A percentile compares a stretch with the other conserved stretches of the same genome.
phyloP scores from a whole-genome alignment of 2,113 vertebrate species.

The Chiloscyllium plagiosum region DNA sequence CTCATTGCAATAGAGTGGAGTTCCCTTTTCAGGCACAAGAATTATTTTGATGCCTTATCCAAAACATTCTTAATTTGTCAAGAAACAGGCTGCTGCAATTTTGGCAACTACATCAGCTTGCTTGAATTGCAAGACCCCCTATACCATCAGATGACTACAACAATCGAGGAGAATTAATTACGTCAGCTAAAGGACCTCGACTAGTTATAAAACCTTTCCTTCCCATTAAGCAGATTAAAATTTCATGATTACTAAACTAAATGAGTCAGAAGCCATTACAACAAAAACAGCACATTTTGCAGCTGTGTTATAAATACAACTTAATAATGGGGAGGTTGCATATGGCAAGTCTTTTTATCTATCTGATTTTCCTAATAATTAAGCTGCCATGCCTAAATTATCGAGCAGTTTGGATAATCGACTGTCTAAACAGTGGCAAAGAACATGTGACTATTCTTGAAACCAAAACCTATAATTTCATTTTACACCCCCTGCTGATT shows the following conservation, averaged over 20 bases:
- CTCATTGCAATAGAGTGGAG: background rate
- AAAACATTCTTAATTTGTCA: background rate
- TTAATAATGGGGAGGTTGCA: constrained; percentile 35
- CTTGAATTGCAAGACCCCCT: background rate
- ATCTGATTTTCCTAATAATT: constrained; percentile 38
- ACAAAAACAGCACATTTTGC: constrained; percentile 37
- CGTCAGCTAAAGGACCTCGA: constrained; percentile 28
- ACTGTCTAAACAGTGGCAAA: constrained; percentile 34
- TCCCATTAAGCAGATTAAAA: constrained; percentile 36
- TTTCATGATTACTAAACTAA: constrained; percentile 36
- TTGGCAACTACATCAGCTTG: background rate
- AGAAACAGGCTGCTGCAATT: background rate
- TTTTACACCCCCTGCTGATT: constrained; percentile 38
- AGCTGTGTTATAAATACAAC: constrained; percentile 38
- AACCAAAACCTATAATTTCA: constrained; percentile 36
- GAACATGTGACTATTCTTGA: constrained; percentile 38
- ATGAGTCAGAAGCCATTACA: constrained; percentile 34
- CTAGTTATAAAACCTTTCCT: constrained; percentile 25
- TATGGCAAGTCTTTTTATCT: constrained; percentile 38
- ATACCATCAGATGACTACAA: background rate
- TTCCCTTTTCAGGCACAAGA: background rate
- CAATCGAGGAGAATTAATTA: constrained; percentile 25
- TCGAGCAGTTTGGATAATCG: constrained; percentile 34
- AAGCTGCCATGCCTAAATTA: constrained; percentile 38
- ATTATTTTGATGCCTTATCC: background rate